A percentile compares a stretch with the other conserved stretches of the same genome.
phyloP scores from a whole-genome alignment of 2,113 vertebrate species.

The Callipepla squamata region DNA sequence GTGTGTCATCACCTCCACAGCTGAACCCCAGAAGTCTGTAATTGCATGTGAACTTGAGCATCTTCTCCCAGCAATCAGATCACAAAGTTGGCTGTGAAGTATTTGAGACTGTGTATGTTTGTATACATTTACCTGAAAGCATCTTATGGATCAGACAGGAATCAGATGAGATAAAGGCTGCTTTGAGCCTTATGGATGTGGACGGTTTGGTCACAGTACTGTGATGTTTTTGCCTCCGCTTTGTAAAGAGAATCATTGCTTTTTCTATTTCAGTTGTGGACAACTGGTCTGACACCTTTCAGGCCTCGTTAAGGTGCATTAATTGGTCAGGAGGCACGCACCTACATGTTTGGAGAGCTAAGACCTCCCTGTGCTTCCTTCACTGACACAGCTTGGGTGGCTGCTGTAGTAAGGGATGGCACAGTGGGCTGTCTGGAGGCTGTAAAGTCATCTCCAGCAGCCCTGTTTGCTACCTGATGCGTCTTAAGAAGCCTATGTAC shows the following conservation, averaged over 20 bases:
- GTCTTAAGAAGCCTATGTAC: neutral
- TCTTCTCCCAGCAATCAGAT: neutral
- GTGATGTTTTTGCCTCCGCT: neutral
- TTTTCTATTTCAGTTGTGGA: neutral
- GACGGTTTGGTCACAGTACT: neutral
- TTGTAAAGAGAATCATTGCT: neutral
- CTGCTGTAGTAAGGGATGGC: neutral
- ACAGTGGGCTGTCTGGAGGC: neutral
- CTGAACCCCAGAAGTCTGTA: neutral
- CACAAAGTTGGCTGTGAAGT: neutral
- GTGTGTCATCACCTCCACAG: neutral
- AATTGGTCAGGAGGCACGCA: rapidly evolving
- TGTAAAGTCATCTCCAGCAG: neutral
- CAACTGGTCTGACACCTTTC: neutral
- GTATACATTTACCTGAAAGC: neutral
- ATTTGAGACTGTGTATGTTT: neutral
- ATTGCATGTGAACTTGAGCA: neutral
- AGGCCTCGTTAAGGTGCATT: neutral
- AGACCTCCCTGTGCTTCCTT: neutral
- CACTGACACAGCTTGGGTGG: neutral
- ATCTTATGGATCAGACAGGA: neutral
- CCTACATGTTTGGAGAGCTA: neutral
- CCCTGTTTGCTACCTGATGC: neutral
- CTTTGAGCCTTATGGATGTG: neutral
- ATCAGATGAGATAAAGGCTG: neutral